Evolutionary conservation across 2,888 invertebrate genomes (phyloP), one percentile per base, ranked within the genome.

Genomic region (Troilus luridus): DNA sequence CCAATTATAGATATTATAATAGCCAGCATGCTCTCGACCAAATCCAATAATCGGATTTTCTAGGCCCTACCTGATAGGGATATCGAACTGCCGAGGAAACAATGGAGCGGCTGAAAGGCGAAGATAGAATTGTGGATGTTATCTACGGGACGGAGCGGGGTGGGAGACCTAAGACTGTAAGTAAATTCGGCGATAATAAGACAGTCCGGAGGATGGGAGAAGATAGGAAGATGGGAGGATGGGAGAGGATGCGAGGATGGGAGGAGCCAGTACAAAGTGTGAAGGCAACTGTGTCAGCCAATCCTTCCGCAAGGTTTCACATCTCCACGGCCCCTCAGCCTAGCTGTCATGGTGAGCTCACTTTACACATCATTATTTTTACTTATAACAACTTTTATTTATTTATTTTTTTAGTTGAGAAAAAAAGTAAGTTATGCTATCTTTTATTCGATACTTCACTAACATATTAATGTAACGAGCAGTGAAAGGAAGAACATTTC

Each of bases 201-300:
- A 41, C 12, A 24, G 67, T 17, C 5, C 12, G 41, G 72, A 6
- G 41, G 17, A 41, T 41, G 41, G 41, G 41, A 41, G 41, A 41
- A 41, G 41, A 41, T 41, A 5, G 41, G 41, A 41, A 41, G 41
- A 41, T 41, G 1, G 27, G 27, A 6, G 27, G 27, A 19, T 56
- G 85, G 85, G 54, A 54, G 85, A n/a, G 14, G 54, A 41, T 41
- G 1, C 72, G 27, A 6, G 27, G 27, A 19, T 56, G 85, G 85
- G 54, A 54, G 85, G 56, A n/a, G 54, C 56, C 41, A 19, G 12
- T 58, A 56, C 85, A 85, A 85, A 85, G 85, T 85, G 85, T 85
- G 85, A 85, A 85, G 85, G 85, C 85, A 85, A 85, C 85, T 85
- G 85, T 85, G 85, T 85, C 85, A 58, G 85, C 85, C 85, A 85